Evolutionary conservation across 2,888 invertebrate species (phyloP), one percentile per base, ranked within the genome.

Genomic region (Eugnorisma glareosa): DNA sequence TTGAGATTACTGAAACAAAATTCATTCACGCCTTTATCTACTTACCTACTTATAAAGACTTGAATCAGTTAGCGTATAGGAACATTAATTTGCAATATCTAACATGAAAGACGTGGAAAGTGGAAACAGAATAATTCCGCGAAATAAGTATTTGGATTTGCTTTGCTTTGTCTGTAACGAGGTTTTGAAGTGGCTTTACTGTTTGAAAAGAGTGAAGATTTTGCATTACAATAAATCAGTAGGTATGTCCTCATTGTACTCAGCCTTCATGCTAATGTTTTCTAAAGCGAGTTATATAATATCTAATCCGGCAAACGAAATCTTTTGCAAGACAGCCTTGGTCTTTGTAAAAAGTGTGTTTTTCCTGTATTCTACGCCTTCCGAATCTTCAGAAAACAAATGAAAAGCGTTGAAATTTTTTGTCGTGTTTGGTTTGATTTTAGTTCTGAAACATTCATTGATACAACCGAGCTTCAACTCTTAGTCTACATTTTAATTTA

Each of bases 211-310:
- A 68, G 31, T 43, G 8, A 8, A 51, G 5, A 48, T 35, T 66
- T 66, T 72, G 21, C 67, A 51, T 67, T 45, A 73, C 78, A 79
- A 79, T 79, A 43, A 73, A 73, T 78, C 57, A 15, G 13, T 59
- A 57, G n/a, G n/a, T n/a, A n/a, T n/a, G n/a, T n/a, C n/a, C n/a
- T n/a, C n/a, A n/a, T n/a, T 72, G 40, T 59, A 35, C 48, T 67
- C 69, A 51, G n/a, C 51, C 73, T 51, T 73, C 73, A 51, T 0
- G 57, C 18, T 57, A 71, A 72, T 66, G 57, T 54, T 21, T 64
- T 79, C 6, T 45, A 31, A 54, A 54, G n/a, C n/a, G 35, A 51
- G 18, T 8, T 51, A 24, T 18, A 1, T 54, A 7, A 77, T 35
- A 31, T 43, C 2, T 43, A 35, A 77, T 68, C 18, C 21, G n/a